Evolutionary conservation across 2,113 vertebrate species (phyloP), one percentile per base, ranked within the genome.

Genomic region (Stercorarius parasiticus): DNA sequence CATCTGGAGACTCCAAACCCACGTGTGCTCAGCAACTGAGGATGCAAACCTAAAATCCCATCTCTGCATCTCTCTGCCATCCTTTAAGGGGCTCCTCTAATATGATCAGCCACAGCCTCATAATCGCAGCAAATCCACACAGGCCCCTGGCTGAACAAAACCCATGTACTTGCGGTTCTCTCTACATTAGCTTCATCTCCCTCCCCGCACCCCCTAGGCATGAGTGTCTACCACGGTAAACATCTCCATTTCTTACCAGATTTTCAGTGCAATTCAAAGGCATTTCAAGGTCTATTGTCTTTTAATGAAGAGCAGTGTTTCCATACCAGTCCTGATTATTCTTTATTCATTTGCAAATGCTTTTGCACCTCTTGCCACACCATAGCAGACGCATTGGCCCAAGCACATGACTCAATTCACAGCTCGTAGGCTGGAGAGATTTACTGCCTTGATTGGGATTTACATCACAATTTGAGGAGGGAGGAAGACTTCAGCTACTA

Each of bases 1-100:
- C 53, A 47, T 14, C 43, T 15, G 26, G 52, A 65, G 36, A 22
- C 15, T 29, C 34, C 38, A 64, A 83, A 74, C n/a, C 10, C 49
- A 13, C 0, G 0, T 30, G 16, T 7, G 22, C 66, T 69, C 49
- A 50, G 56, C 56, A 61, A 5, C 38, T 6, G 12, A 6, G 47
- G 34, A 53, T 74, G 23, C 27, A 53, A 74, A 65, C 34, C 29
- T 66, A 9, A 76, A 90, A 76, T 27, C 26, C 38, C 45, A 38
- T 3, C 53, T 47, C 30, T 18, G 29, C 32, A 65, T 25, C n/a
- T 27, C 14, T 69, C 27, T 56, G 45, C n/a, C 30, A 25, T 15
- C 34, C 47, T 78, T 78, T 45, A 49, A 72, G n/a, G 29, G 27
- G 20, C 32, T 71, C 58, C 26, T 27, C 47, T 17, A 13, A 34